phyloP scores from a whole-genome alignment of 1,140 invertebrate genomes.

The Phenacoccus solenopsis region DNA sequence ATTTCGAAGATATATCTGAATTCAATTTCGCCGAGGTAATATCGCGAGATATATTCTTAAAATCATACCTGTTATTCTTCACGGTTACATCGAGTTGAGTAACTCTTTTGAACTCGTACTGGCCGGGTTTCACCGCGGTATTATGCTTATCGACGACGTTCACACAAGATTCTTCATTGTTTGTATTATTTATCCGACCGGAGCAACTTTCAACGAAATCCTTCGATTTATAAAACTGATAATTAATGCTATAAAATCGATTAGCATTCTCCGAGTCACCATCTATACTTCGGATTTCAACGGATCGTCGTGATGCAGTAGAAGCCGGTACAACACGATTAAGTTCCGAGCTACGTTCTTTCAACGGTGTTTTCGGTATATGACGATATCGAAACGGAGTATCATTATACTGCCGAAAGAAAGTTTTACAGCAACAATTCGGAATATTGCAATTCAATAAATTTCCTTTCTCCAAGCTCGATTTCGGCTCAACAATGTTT shows the following conservation, averaged over 20 bases:
- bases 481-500: not conserved
- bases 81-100: too few species aligned
- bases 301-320: not conserved
- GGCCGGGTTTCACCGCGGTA: too few species aligned
- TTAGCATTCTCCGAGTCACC: not conserved
- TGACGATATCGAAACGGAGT: not conserved
- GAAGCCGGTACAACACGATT: not conserved
- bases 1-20: too few species aligned
- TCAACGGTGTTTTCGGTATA: not conserved
- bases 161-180: too few species aligned
- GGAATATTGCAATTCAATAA: not conserved
- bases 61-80: too few species aligned
- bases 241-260: not conserved
- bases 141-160: too few species aligned
- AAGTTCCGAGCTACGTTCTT: not conserved
- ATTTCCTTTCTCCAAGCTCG: not conserved
- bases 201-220: not conserved
- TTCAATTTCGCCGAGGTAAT: too few species aligned
- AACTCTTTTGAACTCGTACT: too few species aligned
- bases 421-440: conserved; percentile 6
- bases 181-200: too few species aligned
- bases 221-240: not conserved
- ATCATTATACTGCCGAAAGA: not conserved
- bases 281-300: not conserved
- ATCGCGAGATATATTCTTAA: too few species aligned